These are phyloP conservation scores for Heliocidaris erythrogramma DNA, from an alignment of 35 echinoderm and acorn worm genomes.

Conservation along the genomic window DNA sequence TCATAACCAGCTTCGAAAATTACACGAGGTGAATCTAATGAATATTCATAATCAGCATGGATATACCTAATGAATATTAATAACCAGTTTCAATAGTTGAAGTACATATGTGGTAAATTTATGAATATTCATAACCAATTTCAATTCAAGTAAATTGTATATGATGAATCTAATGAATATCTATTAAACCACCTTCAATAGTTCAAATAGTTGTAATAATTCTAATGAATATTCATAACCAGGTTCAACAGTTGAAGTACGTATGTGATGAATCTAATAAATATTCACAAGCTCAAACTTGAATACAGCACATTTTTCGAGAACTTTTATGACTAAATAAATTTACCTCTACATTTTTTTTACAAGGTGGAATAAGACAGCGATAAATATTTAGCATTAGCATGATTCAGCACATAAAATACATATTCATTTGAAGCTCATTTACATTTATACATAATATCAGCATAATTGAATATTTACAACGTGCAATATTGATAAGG, in stretches of 20 bases:
- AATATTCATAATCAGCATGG: too few species aligned
- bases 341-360: not conserved
- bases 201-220: not conserved
- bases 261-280: not conserved
- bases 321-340: not conserved
- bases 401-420: not conserved
- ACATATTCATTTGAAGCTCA: not conserved
- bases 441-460: not conserved
- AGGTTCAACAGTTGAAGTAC: not conserved
- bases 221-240: not conserved
- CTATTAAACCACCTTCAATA: not conserved
- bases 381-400: not conserved
- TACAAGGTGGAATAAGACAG: constrained; percentile 16
- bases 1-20: too few species aligned
- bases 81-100: too few species aligned
- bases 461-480: not conserved
- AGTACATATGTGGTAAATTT: too few species aligned
- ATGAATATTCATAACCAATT: not conserved
- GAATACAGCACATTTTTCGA: not conserved
- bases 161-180: not conserved
- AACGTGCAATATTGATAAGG: not conserved
- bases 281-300: not conserved
- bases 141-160: not conserved
- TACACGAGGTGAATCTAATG: too few species aligned
- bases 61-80: too few species aligned